Evolutionary conservation across 23 tunicate genomes (phyloP).

Genomic region (Trididemnum clinides): DNA sequence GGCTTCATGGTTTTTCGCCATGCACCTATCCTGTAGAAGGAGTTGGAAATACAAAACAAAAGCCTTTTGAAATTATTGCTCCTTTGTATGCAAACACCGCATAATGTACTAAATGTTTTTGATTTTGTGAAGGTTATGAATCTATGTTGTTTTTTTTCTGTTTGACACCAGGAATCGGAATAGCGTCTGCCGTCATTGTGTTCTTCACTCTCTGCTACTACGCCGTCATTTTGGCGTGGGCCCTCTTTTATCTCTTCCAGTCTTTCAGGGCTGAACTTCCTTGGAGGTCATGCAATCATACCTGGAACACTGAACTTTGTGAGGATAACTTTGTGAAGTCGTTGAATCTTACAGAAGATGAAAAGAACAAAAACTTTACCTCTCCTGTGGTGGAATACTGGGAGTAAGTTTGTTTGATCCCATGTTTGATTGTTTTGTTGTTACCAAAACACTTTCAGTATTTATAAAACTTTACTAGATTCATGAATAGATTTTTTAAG

Average conservation of each 20-base stretch:
- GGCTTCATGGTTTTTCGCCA: too few relatives aligned
- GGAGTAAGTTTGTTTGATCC: constrained; percentile 99
- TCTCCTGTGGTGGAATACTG: constrained; percentile 95
- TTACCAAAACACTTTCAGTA: too few relatives aligned
- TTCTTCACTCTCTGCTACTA: constrained; percentile 98
- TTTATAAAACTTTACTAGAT: too few relatives aligned
- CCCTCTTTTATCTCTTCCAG: constrained; percentile 94
- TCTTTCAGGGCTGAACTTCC: constrained; percentile 87
- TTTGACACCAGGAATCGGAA: constrained; percentile 77
- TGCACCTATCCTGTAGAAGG: too few relatives aligned
- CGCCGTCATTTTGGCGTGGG: constrained; percentile 97
- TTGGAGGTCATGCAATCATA: constrained; percentile 78
- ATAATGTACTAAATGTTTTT: not conserved
- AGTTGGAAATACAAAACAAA: not conserved
- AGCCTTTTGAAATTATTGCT: not conserved
- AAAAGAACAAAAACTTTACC: constrained; percentile 50
- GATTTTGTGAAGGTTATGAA: not conserved
- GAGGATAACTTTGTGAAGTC: constrained; percentile 61
- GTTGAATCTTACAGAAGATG: constrained; percentile 57
- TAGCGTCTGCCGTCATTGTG: constrained; percentile 83
- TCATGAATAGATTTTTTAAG: too few relatives aligned
- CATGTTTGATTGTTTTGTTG: too few relatives aligned
- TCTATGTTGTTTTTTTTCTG: not conserved
- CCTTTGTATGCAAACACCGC: not conserved
- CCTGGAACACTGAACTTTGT: constrained; percentile 72